phyloP scores from a whole-genome alignment of 1,140 invertebrate species.

The Plodia interpunctella region DNA sequence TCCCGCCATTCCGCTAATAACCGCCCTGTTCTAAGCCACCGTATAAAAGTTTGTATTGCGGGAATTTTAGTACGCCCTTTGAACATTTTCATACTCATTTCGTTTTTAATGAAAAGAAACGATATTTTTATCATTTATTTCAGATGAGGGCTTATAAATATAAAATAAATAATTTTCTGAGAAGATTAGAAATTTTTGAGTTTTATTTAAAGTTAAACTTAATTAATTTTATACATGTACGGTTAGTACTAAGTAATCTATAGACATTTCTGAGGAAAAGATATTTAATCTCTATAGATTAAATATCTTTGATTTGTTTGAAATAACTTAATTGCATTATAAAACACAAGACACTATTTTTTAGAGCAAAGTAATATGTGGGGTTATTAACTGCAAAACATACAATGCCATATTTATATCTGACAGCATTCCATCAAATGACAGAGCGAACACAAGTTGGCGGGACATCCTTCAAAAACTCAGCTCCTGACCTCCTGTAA shows the following conservation, averaged over 20 bases:
- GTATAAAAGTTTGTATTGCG: background rate
- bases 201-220: no score
- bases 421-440: background rate
- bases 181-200: no score
- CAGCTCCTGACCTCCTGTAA: background rate
- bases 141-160: background rate
- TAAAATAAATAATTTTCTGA: background rate
- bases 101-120: conserved; percentile 2
- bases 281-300: no score
- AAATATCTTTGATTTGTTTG: no score
- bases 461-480: background rate
- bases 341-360: no score
- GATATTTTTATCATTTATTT: background rate
- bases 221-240: no score
- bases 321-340: no score
- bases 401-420: background rate
- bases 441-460: background rate
- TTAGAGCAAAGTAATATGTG: no score
- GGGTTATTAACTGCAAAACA: no score
- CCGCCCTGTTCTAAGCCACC: background rate
- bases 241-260: no score
- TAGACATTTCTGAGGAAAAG: no score
- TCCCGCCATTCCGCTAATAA: conserved; percentile 6
- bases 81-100: background rate
- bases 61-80: background rate